Conservation (phyloP, 1,140 invertebrate genomes). For the Pectinophora gossypiella region DNA sequence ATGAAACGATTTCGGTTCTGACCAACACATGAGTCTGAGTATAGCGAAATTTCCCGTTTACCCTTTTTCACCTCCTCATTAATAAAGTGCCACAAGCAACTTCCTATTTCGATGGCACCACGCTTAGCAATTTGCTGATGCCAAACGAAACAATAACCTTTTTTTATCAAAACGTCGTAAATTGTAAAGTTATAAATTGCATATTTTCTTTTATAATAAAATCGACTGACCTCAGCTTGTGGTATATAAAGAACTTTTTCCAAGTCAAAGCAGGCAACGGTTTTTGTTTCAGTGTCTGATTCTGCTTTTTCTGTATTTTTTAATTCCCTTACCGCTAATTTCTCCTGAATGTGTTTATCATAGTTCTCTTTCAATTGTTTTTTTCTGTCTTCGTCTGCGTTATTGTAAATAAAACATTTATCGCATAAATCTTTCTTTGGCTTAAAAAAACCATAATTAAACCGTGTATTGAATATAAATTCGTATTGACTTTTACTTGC, state of each 20-base stretch:
- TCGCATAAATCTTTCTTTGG: slow-evolving; percentile 3
- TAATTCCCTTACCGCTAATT: background rate
- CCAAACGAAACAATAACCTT: slow-evolving; percentile 1
- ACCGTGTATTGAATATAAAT: background rate
- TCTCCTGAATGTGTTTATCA: background rate
- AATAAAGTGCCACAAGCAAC: background rate
- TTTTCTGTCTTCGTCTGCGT: background rate
- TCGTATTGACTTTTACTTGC: no score
- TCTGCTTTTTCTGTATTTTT: slow-evolving; percentile 6
- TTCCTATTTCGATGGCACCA: slow-evolving; percentile 1
- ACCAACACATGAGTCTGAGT: background rate
- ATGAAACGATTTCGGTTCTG: slow-evolving; percentile 1
- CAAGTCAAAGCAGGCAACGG: slow-evolving; percentile 4
- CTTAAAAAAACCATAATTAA: slow-evolving; percentile 1
- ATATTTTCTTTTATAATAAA: slow-evolving; percentile 5
- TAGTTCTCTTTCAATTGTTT: background rate
- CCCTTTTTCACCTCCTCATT: background rate
- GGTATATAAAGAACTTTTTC: slow-evolving; percentile 6
- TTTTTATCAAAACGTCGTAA: background rate
- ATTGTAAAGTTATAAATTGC: background rate
- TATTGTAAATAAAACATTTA: slow-evolving; percentile 1
- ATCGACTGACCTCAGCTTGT: background rate
- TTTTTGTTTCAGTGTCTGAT: background rate
- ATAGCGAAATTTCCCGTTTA: background rate
- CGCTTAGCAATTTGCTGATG: slow-evolving; percentile 6